These are phyloP conservation scores for Picathartes gymnocephalus DNA, from an alignment of 2,113 vertebrate species.

Conservation along the genomic window DNA sequence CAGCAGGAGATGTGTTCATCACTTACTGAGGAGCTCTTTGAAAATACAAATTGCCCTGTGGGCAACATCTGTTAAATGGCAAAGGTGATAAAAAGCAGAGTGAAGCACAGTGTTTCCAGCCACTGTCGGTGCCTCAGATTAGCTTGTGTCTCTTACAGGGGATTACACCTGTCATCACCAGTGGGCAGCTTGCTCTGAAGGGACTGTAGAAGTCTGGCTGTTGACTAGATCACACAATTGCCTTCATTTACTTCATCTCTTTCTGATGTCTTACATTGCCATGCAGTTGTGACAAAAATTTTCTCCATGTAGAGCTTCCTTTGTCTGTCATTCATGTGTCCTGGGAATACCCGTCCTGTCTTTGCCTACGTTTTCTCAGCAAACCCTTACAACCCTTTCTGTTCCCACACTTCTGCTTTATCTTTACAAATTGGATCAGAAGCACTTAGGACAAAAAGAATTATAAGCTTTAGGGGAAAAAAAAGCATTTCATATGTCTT, in stretches of 20 bases:
- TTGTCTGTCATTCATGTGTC: not conserved
- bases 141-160: not conserved
- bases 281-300: not conserved
- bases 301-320: not conserved
- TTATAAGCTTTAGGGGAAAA: accelerated
- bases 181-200: not conserved
- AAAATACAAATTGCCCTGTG: not conserved
- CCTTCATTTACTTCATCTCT: not conserved
- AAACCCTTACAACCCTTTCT: not conserved
- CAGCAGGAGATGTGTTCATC: not conserved
- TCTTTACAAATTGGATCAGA: not conserved
- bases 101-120: not conserved
- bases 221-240: not conserved
- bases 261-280: not conserved
- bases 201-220: not conserved
- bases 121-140: not conserved
- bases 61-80: not conserved
- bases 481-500: not conserved
- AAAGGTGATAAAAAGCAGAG: not conserved
- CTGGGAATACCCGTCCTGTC: not conserved
- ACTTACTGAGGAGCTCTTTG: not conserved
- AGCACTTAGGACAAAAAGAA: not conserved
- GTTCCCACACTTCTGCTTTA: not conserved
- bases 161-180: not conserved
- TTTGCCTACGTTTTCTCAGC: not conserved